phyloP scores from a whole-genome alignment of 2,797 vertebrate genomes.

The Carcharodon carcharias region DNA sequence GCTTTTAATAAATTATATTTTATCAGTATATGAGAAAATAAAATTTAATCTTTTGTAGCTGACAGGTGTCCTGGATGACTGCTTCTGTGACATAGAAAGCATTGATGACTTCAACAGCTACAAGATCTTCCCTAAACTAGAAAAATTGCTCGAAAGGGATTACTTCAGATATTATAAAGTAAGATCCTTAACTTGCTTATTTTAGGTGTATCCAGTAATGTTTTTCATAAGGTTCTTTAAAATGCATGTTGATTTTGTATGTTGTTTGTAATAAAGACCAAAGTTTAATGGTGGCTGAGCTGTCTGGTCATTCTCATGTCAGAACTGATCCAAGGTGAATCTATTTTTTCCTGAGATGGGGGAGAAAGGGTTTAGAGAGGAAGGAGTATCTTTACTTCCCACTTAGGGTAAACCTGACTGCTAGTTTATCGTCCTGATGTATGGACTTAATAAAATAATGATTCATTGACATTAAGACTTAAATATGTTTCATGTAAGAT shows the following conservation, averaged over 20 bases:
- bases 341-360: neutral
- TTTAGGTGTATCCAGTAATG: neutral
- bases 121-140: constrained; percentile 84
- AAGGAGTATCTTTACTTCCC: neutral
- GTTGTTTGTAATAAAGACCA: neutral
- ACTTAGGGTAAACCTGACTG: neutral
- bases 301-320: neutral
- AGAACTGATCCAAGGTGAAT: neutral
- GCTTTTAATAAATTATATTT: neutral
- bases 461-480: neutral
- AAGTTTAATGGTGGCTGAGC: neutral
- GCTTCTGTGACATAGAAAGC: constrained; percentile 90
- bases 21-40: neutral
- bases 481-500: neutral
- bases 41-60: constrained; percentile 58
- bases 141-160: constrained; percentile 77
- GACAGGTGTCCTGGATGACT: constrained; percentile 85
- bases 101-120: constrained; percentile 94
- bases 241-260: neutral
- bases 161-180: constrained; percentile 96
- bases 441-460: neutral
- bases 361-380: too few relatives aligned
- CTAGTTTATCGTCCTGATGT: neutral
- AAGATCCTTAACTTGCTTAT: constrained; percentile 38
- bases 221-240: neutral